These are phyloP conservation scores for Syrista parreyssii DNA, from an alignment of 2,888 invertebrate species.

Conservation along the genomic window DNA sequence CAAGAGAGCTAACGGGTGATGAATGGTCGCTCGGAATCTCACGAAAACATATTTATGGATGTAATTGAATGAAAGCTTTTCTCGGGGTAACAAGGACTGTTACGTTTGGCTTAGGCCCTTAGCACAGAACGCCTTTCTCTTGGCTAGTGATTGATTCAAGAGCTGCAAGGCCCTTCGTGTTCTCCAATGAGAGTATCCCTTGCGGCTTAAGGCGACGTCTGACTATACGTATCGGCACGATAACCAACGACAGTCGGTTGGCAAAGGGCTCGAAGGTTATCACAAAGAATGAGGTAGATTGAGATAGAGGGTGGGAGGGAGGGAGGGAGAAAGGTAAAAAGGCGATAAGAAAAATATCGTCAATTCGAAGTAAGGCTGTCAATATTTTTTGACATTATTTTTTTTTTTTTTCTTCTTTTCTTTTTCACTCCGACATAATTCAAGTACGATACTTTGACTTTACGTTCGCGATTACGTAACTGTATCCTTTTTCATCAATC, in stretches of 20 bases:
- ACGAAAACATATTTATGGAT: constrained; percentile 28
- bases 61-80: constrained; percentile 3
- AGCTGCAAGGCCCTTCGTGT: background rate
- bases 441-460: background rate
- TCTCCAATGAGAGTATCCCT: background rate
- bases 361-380: too few species aligned
- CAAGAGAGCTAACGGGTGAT: constrained; percentile 33
- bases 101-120: background rate
- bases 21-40: constrained; percentile 35
- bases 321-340: too few species aligned
- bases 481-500: background rate
- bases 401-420: too few species aligned
- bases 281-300: background rate
- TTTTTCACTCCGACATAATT: background rate
- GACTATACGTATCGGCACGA: background rate
- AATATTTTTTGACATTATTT: too few species aligned
- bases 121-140: background rate
- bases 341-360: too few species aligned
- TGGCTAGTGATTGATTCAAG: background rate
- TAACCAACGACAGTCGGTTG: background rate
- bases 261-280: background rate
- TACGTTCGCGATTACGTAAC: background rate
- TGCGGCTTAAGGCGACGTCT: background rate
- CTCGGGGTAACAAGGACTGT: constrained; percentile 2
- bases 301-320: too few species aligned